Base-by-base conservation (phyloP, 1,140 invertebrate species). In the Pseudomyrmex gracilis region DNA sequence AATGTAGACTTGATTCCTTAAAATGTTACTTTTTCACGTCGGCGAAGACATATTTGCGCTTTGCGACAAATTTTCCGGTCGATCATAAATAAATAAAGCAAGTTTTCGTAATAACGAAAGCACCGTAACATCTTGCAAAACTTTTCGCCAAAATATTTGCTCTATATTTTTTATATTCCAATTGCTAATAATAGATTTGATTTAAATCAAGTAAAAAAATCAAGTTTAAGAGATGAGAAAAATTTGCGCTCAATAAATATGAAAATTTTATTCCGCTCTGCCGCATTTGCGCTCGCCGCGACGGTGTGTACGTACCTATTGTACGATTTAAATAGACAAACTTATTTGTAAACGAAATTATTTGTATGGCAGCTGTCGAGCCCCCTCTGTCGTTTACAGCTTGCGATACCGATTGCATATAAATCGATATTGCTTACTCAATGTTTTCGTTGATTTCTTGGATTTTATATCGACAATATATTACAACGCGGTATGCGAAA, bases 341-440 rank as follows among this genome's bases (percentile, higher is more conserved):
- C 55, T 61, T 90, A 84, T 89, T 90, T 90, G 85, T 90, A 90
- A 90, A 90, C 89, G 67, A 70, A 43, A 87, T 87, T 87, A 83
- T 24, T 24, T 34, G 34, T 34, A 5, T 22, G 17, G 60, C 55
- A 70, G 58, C 77, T 68, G 78, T 80, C 74, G 68, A 83, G 78
- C n/a, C 43, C 3, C 12, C 17, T 45, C n/a, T n/a, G n/a, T n/a
- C n/a, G 15, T 84, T 80, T 58, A 63, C 10, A 34, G 34, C 67
- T 77, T 51, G 17, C 47, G 53, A 15, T 51, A 51, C 5, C 57
- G 57, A 61, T 53, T 57, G 55, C 17, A 9, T 74, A 24, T 34
- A 49, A 70, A 80, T 10, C 15, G 57, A 49, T 49, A 47, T 49
- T 58, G 10, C 8, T 71, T 58, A 47, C 12, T 1, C 17, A 76